phyloP scores from a whole-genome alignment of 92 coral and sea anemone species.

The Palythoa grandiflora region DNA sequence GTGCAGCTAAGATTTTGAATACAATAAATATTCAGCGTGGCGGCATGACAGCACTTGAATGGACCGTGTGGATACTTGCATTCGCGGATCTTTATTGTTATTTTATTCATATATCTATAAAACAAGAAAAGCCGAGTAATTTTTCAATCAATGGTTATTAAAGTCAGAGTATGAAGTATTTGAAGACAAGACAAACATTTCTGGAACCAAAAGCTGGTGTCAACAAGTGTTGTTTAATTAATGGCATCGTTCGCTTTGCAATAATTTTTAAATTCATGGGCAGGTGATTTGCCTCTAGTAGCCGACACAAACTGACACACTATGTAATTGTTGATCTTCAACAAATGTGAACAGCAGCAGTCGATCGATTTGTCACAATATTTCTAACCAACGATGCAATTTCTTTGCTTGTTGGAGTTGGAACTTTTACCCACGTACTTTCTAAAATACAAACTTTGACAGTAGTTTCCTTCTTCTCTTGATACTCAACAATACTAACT shows the following conservation, averaged over 20 bases:
- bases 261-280: background rate
- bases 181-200: background rate
- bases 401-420: too few relatives aligned
- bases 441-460: too few relatives aligned
- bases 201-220: background rate
- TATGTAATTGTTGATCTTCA: too few relatives aligned
- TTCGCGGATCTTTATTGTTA: slow-evolving; percentile 47
- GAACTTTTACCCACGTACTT: too few relatives aligned
- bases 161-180: slow-evolving; percentile 18
- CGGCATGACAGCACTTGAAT: slow-evolving; percentile 20
- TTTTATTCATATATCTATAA: slow-evolving; percentile 52
- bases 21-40: slow-evolving; percentile 54
- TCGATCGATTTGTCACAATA: too few relatives aligned
- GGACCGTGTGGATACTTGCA: slow-evolving; percentile 17
- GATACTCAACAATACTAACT: too few relatives aligned
- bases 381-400: too few relatives aligned
- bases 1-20: slow-evolving; percentile 63
- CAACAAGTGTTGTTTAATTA: background rate
- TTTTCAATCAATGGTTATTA: background rate
- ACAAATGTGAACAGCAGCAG: too few relatives aligned
- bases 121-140: background rate
- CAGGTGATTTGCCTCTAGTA: background rate
- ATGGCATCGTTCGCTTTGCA: background rate
- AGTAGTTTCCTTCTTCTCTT: too few relatives aligned
- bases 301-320: too few relatives aligned